Evolutionary conservation across 37 sponge, comb jelly and placozoan species (phyloP).

Genomic region (Aplysina aerophoba): DNA sequence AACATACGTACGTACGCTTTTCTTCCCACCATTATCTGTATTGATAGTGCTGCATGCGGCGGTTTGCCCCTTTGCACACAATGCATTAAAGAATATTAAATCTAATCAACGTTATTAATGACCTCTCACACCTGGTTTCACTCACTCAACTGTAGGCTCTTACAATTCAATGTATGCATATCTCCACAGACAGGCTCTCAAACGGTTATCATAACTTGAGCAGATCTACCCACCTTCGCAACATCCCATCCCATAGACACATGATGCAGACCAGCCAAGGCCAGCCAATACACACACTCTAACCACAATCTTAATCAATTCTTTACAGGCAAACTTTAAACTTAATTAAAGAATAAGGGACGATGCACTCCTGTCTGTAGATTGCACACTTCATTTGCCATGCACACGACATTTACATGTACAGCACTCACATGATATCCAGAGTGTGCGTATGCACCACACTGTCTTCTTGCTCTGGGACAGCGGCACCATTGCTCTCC

Average conservation of each 20-base stretch:
- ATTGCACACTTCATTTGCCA: background rate
- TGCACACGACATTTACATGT: background rate
- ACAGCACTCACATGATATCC: conserved; percentile 68
- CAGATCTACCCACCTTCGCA: too few relatives aligned
- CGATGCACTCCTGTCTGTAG: background rate
- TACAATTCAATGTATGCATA: background rate
- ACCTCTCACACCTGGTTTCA: too few relatives aligned
- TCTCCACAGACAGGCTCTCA: background rate
- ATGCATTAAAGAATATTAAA: too few relatives aligned
- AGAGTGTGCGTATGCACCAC: conserved; percentile 70
- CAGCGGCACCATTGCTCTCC: background rate
- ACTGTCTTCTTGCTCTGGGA: background rate
- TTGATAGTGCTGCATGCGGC: too few relatives aligned
- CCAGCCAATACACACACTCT: conserved; percentile 15
- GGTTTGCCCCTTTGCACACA: too few relatives aligned
- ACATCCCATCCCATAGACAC: too few relatives aligned
- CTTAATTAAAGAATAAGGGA: background rate
- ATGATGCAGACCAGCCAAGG: too few relatives aligned
- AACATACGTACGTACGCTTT: too few relatives aligned
- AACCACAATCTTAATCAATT: background rate
- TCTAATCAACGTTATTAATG: too few relatives aligned
- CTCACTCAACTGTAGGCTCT: too few relatives aligned
- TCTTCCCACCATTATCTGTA: too few relatives aligned
- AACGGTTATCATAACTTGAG: background rate
- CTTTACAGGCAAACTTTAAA: background rate